Evolutionary conservation across 2,113 vertebrate species (phyloP).

Genomic region (Tyrannus savana): DNA sequence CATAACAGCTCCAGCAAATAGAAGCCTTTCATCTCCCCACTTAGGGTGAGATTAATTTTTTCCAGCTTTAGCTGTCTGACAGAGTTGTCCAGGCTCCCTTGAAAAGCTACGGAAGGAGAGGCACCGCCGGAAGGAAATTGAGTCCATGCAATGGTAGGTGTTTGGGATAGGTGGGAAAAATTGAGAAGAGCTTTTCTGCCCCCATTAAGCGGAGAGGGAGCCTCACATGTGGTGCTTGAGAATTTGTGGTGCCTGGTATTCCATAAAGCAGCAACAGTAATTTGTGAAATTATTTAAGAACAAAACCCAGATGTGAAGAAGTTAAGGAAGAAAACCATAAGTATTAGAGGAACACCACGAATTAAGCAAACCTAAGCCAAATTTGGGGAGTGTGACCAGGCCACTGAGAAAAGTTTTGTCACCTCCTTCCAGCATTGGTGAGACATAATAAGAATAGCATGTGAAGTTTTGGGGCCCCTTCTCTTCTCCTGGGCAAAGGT

Average conservation of each 20-base stretch:
- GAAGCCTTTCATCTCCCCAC: conserved; percentile 33
- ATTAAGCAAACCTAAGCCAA: neutral
- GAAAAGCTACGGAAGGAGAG: neutral
- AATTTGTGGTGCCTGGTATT: neutral
- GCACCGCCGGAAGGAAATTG: neutral
- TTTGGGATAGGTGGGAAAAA: neutral
- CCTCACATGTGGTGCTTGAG: neutral
- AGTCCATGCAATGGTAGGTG: neutral
- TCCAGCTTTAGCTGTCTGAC: conserved; percentile 20
- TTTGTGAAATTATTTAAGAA: neutral
- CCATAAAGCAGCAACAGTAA: neutral
- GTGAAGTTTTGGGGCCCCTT: neutral
- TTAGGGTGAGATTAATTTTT: conserved; percentile 24
- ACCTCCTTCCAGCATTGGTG: neutral
- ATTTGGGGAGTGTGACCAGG: neutral
- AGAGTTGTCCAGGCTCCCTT: neutral
- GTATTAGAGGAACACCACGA: neutral
- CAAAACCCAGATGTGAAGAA: neutral
- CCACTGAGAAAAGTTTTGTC: neutral
- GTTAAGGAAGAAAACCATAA: neutral
- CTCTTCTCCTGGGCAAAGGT: neutral
- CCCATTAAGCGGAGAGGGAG: neutral
- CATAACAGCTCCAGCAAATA: neutral
- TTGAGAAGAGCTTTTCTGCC: neutral
- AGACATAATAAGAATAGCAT: neutral